These are phyloP conservation scores for Mesocentrotus franciscanus DNA, from an alignment of 53 echinoderm and acorn worm genomes.

Conservation along the genomic window DNA sequence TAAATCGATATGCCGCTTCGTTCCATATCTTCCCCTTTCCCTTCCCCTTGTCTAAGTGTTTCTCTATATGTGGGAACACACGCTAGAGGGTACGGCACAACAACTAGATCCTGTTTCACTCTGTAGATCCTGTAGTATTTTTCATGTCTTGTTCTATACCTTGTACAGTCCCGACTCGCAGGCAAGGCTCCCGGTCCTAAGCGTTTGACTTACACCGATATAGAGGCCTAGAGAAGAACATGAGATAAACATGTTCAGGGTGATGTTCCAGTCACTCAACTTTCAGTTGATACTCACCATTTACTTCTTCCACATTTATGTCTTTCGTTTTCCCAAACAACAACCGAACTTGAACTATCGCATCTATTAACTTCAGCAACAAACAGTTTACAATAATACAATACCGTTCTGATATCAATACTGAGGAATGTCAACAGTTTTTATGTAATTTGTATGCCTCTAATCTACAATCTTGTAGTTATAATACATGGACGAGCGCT, in stretches of 20 bases:
- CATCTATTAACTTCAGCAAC: neutral
- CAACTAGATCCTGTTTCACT: slow-evolving; percentile 28
- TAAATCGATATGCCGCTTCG: slow-evolving; percentile 13
- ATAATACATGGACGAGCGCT: too few species aligned
- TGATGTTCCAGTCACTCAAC: slow-evolving; percentile 10
- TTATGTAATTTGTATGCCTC: too few species aligned
- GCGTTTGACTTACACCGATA: slow-evolving; percentile 36
- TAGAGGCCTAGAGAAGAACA: neutral
- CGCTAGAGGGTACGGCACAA: slow-evolving; percentile 39
- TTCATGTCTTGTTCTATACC: neutral
- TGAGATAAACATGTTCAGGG: neutral
- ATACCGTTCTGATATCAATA: too few species aligned
- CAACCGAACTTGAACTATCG: neutral
- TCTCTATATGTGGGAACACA: slow-evolving; percentile 47
- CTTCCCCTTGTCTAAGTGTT: neutral
- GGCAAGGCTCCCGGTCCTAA: neutral
- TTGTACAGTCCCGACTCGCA: neutral
- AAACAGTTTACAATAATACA: too few species aligned
- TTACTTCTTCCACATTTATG: neutral
- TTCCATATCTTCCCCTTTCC: neutral
- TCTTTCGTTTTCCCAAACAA: neutral
- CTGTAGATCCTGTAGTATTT: neutral
- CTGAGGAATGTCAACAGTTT: too few species aligned
- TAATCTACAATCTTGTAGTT: too few species aligned
- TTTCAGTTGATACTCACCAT: neutral